These are phyloP conservation scores for Ctenicera cuprea DNA, from an alignment of 2,888 invertebrate species.

Conservation along the genomic window DNA sequence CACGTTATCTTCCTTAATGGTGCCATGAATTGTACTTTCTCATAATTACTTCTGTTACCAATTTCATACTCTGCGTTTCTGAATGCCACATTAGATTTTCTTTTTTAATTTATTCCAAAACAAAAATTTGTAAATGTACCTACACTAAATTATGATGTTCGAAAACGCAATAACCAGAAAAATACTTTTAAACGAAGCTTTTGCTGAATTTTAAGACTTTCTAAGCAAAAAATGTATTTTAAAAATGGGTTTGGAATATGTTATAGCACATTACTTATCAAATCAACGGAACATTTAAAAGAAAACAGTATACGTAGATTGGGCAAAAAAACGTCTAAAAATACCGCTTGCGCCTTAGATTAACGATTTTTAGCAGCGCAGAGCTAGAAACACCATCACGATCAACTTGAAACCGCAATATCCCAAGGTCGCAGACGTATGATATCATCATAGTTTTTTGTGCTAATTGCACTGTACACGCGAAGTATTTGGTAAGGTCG, in stretches of 20 bases:
- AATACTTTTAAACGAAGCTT: no score
- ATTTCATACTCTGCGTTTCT: no score
- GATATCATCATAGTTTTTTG: conserved; percentile 54
- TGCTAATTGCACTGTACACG: conserved; percentile 53
- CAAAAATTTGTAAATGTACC: no score
- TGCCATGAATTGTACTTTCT: no score
- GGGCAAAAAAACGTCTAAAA: conserved; percentile 14
- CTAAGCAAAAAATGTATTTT: no score
- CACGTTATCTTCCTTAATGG: no score
- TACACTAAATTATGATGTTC: no score
- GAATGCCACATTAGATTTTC: no score
- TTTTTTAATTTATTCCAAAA: no score
- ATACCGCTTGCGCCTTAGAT: conserved; percentile 30
- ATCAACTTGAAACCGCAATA: conserved; percentile 50
- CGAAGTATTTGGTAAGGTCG: conserved; percentile 49
- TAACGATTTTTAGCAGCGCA: conserved; percentile 17
- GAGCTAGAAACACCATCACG: conserved; percentile 27
- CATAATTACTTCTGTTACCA: no score
- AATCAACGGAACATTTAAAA: conserved; percentile 2
- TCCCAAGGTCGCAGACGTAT: conserved; percentile 53
- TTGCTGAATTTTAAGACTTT: no score
- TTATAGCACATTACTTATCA: neutral
- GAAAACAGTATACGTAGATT: neutral
- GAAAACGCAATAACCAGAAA: no score
- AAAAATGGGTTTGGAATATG: neutral